Evolutionary conservation across 2,797 vertebrate species (phyloP), one percentile per base, ranked within the genome.

Genomic region (Coregonus sp.): DNA sequence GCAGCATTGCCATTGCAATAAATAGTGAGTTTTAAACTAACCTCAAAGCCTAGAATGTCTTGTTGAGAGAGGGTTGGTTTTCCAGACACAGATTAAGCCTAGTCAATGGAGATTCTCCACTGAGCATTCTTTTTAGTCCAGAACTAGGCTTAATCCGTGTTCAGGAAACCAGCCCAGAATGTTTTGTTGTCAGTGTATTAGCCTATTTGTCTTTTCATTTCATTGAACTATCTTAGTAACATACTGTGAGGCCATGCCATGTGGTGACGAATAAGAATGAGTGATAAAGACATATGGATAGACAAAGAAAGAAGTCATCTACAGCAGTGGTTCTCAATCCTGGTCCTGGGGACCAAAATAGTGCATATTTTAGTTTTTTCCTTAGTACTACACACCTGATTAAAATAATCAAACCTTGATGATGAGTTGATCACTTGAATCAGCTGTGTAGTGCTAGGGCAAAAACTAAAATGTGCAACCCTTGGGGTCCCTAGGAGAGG

Each of bases 41-140:
- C 78, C 75, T 75, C 63, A 67, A 67, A 83, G 82, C 75, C 81
- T 75, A 25, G 73, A 31, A 71, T 84, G 81, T 66, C 81, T 72
- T 82, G 75, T 71, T 75, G n/a, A 63, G 29, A 73, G 50, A 20
- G 75, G 25, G 59, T 9, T 63, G 20, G 20, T 63, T 25, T 63
- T 63, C 25, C 59, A 11, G 59, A 63, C 59, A 61, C n/a, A 25
- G 59, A 63, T 63, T 63, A 25, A 63, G 20, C 20, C 7, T 25
- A 63, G 59, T 25, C 20, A 20, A 25, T 63, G 9, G 11, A 11
- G 9, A 63, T 25, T 20, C 59, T 63, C 2, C 9, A 9, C 7
- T 61, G 18, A 20, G 5, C n/a, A 63, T 12, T 7, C 59, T 29
- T 25, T 25, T 63, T 29, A 5, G 20, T 7, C 7, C 20, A 29